Percentiles rank a stretch among this genome's conserved stretches.
These are phyloP conservation scores for Habroteleia sp. DNA, from an alignment of 2,888 invertebrate genomes.

Conservation along the genomic window DNA sequence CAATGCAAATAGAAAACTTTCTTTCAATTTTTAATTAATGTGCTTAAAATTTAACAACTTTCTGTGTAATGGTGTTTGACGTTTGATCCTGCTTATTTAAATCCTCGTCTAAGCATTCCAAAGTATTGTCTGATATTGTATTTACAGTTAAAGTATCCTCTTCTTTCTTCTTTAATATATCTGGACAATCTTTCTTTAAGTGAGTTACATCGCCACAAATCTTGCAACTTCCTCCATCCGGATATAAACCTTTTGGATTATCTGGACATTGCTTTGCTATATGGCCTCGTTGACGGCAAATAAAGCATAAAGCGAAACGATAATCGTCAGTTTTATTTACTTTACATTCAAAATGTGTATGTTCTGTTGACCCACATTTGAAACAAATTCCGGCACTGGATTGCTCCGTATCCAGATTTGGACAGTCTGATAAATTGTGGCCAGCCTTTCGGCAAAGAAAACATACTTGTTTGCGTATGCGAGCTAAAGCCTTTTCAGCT, in stretches of 20 bases:
- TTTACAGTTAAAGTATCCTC: conserved; percentile 72
- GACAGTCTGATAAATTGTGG: conserved; percentile 91
- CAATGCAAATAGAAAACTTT: no score
- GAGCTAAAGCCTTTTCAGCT: conserved; percentile 87
- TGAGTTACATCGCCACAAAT: conserved; percentile 93
- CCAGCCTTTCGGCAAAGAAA: conserved; percentile 91
- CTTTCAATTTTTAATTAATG: no score
- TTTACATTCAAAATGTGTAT: conserved; percentile 88
- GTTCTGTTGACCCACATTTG: conserved; percentile 95
- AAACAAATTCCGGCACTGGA: conserved; percentile 88
- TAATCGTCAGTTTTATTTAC: conserved; percentile 86
- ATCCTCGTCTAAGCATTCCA: conserved; percentile 74
- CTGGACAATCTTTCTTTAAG: conserved; percentile 90
- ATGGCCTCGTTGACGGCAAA: conserved; percentile 93
- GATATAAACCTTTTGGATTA: conserved; percentile 93
- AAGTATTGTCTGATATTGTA: conserved; percentile 68
- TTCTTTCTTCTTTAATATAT: conserved; percentile 80
- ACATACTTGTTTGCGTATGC: conserved; percentile 87
- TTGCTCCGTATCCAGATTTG: conserved; percentile 84
- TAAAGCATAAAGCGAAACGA: conserved; percentile 93
- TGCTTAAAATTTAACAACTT: conserved; percentile 73
- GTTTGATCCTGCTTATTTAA: conserved; percentile 4
- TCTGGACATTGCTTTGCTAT: conserved; percentile 93
- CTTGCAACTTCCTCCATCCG: conserved; percentile 91
- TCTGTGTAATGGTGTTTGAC: conserved; percentile 65